Percentiles rank a stretch among this genome's conserved stretches.
phyloP scores from a whole-genome alignment of 2,888 invertebrate genomes.

The Torymus texanus region DNA sequence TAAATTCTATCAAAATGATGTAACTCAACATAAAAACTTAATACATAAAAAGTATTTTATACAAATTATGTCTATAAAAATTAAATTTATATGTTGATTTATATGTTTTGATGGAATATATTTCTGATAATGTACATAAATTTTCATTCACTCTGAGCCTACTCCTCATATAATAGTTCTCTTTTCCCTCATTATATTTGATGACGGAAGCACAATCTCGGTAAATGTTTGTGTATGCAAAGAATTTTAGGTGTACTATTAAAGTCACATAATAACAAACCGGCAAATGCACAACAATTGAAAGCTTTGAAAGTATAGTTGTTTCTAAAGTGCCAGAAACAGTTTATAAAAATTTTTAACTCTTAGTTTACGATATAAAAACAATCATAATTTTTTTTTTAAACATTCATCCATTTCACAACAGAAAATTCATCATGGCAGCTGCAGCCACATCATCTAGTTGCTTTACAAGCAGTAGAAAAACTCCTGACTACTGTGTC shows the following conservation, averaged over 20 bases:
- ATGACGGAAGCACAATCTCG: conserved; percentile 4
- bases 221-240: conserved; percentile 1
- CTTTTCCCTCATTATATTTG: background rate
- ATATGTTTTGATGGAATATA: background rate
- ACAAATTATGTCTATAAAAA: background rate
- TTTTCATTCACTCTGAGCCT: background rate
- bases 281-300: background rate
- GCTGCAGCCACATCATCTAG: conserved; percentile 8
- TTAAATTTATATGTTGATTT: background rate
- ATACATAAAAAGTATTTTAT: background rate
- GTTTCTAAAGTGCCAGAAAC: conserved; percentile 12
- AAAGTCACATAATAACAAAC: conserved; percentile 7
- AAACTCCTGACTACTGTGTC: conserved; percentile 19
- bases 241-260: background rate
- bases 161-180: background rate
- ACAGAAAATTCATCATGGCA: conserved; percentile 84
- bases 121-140: background rate
- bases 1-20: background rate
- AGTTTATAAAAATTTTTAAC: conserved; percentile 38
- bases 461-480: conserved; percentile 34
- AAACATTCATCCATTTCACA: conserved; percentile 59
- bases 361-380: conserved; percentile 44
- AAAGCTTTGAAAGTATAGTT: conserved; percentile 10
- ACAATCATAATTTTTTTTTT: conserved; percentile 34
- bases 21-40: background rate